Conservation (phyloP, 2,797 vertebrate genomes). For the Hafferia zeledoni region DNA sequence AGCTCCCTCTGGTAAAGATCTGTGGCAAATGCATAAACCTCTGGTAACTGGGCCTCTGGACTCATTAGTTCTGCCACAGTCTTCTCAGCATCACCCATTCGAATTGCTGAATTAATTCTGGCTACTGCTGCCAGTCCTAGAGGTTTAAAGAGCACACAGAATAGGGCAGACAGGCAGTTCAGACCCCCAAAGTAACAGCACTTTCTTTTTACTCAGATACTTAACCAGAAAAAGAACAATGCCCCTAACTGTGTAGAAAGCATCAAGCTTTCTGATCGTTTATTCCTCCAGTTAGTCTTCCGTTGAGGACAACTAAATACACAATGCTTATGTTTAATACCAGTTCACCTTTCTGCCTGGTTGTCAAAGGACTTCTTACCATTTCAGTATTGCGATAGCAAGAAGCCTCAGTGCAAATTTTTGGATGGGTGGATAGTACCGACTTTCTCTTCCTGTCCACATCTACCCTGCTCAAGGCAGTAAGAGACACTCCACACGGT, state of each 20-base stretch:
- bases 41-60: slow-evolving; percentile 91
- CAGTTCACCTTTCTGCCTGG: not conserved
- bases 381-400: not conserved
- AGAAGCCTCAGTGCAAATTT: not conserved
- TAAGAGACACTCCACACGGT: not conserved
- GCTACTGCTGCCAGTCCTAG: slow-evolving; percentile 88
- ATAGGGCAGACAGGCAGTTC: not conserved
- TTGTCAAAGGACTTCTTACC: not conserved
- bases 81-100: slow-evolving; percentile 83
- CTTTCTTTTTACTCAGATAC: not conserved
- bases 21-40: slow-evolving; percentile 88
- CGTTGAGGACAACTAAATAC: not conserved
- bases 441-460: not conserved
- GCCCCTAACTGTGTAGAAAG: not conserved
- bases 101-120: slow-evolving; percentile 88
- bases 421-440: not conserved
- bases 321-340: not conserved
- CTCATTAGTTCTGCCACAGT: slow-evolving; percentile 92
- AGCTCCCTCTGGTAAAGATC: slow-evolving; percentile 96
- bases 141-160: not conserved
- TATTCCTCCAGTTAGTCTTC: not conserved
- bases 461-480: not conserved
- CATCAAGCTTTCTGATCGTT: not conserved
- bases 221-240: not conserved
- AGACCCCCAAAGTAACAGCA: not conserved